A percentile compares a stretch with the other conserved stretches of the same genome.
phyloP scores from a whole-genome alignment of 2,113 vertebrate genomes.

The Fulmarus glacialis region DNA sequence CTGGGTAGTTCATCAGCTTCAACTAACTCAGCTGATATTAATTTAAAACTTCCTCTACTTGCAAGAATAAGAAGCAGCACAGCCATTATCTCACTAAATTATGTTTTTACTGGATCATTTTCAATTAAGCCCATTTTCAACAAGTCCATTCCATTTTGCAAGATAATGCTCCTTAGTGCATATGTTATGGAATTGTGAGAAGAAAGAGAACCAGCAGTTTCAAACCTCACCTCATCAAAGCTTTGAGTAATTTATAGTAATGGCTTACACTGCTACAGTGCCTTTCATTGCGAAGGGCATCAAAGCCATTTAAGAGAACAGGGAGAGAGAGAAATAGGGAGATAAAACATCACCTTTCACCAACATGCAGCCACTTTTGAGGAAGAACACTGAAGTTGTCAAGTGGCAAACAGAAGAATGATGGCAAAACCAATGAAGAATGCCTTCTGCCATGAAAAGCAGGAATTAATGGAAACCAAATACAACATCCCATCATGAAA shows the following conservation, averaged over 20 bases:
- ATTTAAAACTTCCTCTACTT: conserved; percentile 26
- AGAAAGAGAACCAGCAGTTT: background rate
- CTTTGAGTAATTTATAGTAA: background rate
- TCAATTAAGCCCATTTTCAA: conserved; percentile 49
- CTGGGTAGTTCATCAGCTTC: background rate
- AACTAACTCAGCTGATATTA: background rate
- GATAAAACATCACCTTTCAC: background rate
- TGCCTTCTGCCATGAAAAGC: background rate
- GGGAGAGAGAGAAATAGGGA: background rate
- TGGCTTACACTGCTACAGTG: background rate
- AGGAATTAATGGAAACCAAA: background rate
- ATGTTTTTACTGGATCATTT: conserved; percentile 35
- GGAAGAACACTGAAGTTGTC: background rate
- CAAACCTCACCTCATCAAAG: background rate
- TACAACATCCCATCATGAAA: background rate
- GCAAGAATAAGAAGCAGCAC: background rate
- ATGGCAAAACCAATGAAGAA: background rate
- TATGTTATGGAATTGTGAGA: background rate
- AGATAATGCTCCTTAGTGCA: background rate
- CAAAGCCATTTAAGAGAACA: background rate
- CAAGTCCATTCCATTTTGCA: conserved; percentile 32
- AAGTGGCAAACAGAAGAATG: background rate
- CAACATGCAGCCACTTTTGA: background rate
- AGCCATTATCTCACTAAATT: conserved; percentile 18
- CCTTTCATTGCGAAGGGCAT: background rate